Evolutionary conservation across 2,888 invertebrate species (phyloP), one percentile per base, ranked within the genome.

Genomic region (Zaprionus bogoriensis): DNA sequence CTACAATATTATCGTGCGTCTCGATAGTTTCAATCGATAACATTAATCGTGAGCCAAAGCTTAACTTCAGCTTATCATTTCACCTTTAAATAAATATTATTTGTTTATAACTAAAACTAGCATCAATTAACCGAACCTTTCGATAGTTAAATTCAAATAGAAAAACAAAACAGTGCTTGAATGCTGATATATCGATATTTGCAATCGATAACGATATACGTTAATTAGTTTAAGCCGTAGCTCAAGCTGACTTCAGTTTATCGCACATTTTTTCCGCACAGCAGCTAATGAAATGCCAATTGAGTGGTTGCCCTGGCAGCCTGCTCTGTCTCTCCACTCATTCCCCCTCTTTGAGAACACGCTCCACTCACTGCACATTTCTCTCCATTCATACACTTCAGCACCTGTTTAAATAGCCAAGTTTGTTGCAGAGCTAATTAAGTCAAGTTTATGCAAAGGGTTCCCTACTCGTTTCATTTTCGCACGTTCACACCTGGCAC

Each of bases 351-450:
- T 5, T 12, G 6, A 17, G 14, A n/a, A n/a, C 20, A 2, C 4
- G 2, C 30, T 41, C 27, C 17, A 12, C 20, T 27, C 27, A 4
- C 17, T 45, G 3, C 38, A n/a, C 22, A 6, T 32, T 22, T 28
- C 17, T 38, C 38, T 22, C 17, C 42, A 48, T 48, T 67, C 64
- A 46, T 53, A 60, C 54, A 60, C 62, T 62, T 59, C 62, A 67
- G 68, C 79, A 79, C 66, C 79, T 79, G 79, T 79, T 84, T 61
- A 79, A 79, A 79, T 84, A 73, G 84, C 77, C 87, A 79, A 87
- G 87, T 87, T 87, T 73, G 77, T 74, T 81, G 82, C 67, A 74
- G 82, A 66, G 86, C 83, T 81, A 81, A 81, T 87, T 81, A 85
- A 81, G 81, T 81, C 86, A 87, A 85, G 79, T 80, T 80, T 80